Percentiles rank a stretch among this genome's conserved stretches.
Evolutionary conservation across 1,140 invertebrate genomes (phyloP).

Genomic region (Dolichoris vasculosae): DNA sequence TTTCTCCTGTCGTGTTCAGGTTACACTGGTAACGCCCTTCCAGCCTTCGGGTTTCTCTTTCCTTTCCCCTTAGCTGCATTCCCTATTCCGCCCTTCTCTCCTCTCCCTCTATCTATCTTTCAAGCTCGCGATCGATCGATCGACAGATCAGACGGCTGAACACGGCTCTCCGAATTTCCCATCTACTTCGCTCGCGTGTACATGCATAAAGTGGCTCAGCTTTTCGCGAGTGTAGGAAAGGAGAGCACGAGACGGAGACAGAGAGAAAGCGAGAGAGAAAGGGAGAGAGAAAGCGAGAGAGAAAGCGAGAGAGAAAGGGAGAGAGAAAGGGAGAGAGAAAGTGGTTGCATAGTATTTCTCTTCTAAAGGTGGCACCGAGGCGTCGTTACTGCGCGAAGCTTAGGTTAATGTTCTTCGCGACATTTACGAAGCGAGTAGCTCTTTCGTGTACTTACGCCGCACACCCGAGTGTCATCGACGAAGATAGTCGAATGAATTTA

Average conservation of each 20-base stretch:
- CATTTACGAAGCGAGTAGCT: too few species aligned
- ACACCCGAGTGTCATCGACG: background rate
- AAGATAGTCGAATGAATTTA: background rate
- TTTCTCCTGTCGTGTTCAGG: background rate
- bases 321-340: too few species aligned
- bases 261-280: too few species aligned
- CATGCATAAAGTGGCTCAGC: background rate
- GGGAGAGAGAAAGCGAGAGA: too few species aligned
- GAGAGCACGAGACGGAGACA: too few species aligned
- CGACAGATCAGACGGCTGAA: background rate
- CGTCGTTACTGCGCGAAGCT: background rate
- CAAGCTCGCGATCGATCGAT: slow-evolving; percentile 34
- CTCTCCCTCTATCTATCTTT: slow-evolving; percentile 31
- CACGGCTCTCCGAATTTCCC: too few species aligned
- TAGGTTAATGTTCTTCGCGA: too few species aligned
- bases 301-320: too few species aligned
- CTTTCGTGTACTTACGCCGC: background rate
- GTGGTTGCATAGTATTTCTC: background rate
- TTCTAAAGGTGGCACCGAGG: background rate
- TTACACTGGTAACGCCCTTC: background rate
- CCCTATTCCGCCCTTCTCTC: background rate
- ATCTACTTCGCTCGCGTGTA: too few species aligned
- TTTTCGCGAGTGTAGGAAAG: background rate
- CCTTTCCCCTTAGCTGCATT: background rate
- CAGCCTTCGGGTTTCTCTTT: background rate